Conservation (phyloP, 2,888 invertebrate species). For the Spodoptera picta region DNA sequence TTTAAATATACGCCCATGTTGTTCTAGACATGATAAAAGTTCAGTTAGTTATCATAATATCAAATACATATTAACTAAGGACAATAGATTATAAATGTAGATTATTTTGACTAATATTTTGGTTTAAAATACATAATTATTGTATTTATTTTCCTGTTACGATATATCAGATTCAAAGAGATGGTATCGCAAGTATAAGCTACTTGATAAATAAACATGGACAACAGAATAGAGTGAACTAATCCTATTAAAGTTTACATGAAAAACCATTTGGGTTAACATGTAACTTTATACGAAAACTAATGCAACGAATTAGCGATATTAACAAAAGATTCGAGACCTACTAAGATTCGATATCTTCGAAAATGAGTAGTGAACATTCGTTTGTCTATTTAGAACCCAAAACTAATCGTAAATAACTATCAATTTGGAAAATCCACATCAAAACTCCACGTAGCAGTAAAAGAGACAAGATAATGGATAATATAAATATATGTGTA, state of each 20-base stretch:
- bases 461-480: slow-evolving; percentile 68
- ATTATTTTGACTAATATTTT: no score
- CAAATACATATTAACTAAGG: no score
- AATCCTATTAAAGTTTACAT: slow-evolving; percentile 27
- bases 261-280: slow-evolving; percentile 32
- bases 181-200: no score
- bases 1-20: slow-evolving; percentile 44
- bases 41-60: slow-evolving; percentile 3
- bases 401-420: slow-evolving; percentile 69
- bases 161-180: neutral
- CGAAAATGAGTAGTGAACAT: slow-evolving; percentile 39
- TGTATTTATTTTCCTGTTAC: neutral
- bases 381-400: slow-evolving; percentile 58
- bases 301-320: slow-evolving; percentile 29
- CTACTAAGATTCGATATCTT: slow-evolving; percentile 34
- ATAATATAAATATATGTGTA: slow-evolving; percentile 67
- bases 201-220: no score
- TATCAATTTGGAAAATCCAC: slow-evolving; percentile 68
- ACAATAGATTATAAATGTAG: no score
- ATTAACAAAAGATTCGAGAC: slow-evolving; percentile 23
- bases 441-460: slow-evolving; percentile 77
- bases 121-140: neutral
- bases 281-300: slow-evolving; percentile 12
- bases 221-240: neutral
- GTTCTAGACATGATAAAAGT: slow-evolving; percentile 39